Evolutionary conservation across 2,888 invertebrate genomes (phyloP).

Genomic region (Phyllotreta cruciferae): DNA sequence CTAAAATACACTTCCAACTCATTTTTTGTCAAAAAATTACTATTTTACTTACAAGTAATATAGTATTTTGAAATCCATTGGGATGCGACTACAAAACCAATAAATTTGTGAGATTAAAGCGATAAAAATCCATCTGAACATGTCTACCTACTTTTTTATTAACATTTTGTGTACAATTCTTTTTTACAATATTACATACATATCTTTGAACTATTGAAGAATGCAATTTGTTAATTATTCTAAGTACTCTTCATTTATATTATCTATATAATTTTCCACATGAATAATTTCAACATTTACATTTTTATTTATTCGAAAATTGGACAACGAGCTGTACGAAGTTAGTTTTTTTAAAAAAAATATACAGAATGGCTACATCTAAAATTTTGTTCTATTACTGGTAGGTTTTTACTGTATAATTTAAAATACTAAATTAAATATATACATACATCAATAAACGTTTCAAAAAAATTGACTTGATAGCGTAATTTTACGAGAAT

Average conservation of each 20-base stretch:
- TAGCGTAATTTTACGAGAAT: too few relatives aligned
- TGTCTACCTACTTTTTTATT: constrained; percentile 45
- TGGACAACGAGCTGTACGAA: neutral
- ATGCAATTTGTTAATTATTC: constrained; percentile 34
- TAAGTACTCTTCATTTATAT: constrained; percentile 28
- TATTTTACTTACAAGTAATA: too few relatives aligned
- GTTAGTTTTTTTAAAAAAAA: constrained; percentile 7
- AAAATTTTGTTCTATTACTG: too few relatives aligned
- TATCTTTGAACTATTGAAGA: constrained; percentile 43
- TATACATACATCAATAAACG: too few relatives aligned
- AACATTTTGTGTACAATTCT: constrained; percentile 50
- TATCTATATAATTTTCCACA: constrained; percentile 24
- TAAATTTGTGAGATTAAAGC: neutral
- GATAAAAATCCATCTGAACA: constrained; percentile 26
- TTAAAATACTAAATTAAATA: too few relatives aligned
- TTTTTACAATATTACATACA: constrained; percentile 50
- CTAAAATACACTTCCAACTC: too few relatives aligned
- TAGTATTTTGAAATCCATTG: neutral
- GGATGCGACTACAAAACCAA: too few relatives aligned
- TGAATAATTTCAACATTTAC: constrained; percentile 34
- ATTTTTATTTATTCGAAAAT: constrained; percentile 16
- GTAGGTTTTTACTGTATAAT: too few relatives aligned
- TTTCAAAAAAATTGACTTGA: too few relatives aligned
- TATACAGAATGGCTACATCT: constrained; percentile 1
- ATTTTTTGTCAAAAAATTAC: too few relatives aligned